Conservation (phyloP, 2,797 vertebrate species). For the Melanotaenia boesemani region DNA sequence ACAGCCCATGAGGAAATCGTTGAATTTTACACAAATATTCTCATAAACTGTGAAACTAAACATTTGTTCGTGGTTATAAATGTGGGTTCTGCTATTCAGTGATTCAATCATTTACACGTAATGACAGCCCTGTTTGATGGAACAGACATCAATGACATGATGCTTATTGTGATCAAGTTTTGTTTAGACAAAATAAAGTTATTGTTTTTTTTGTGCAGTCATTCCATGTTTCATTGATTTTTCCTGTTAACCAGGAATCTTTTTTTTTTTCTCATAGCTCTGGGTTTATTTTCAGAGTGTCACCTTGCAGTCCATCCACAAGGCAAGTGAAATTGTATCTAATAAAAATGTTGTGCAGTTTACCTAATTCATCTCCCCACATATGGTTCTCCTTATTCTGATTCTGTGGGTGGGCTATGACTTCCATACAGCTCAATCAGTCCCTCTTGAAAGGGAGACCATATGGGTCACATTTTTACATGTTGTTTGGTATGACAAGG, state of each 20-base stretch:
- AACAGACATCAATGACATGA: conserved; percentile 9
- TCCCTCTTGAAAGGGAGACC: conserved; percentile 74
- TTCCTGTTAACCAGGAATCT: conserved; percentile 59
- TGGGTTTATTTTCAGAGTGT: conserved; percentile 85
- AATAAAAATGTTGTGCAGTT: conserved; percentile 89
- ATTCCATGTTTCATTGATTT: conserved; percentile 52
- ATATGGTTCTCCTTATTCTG: conserved; percentile 84
- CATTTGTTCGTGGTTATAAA: conserved; percentile 30
- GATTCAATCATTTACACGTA: not conserved
- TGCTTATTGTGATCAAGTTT: conserved; percentile 25
- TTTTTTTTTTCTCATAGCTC: conserved; percentile 62
- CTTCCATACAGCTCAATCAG: conserved; percentile 84
- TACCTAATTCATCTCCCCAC: conserved; percentile 86
- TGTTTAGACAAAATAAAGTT: conserved; percentile 25
- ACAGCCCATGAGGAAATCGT: conserved; percentile 8
- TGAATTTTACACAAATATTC: conserved; percentile 31
- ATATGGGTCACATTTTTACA: conserved; percentile 85
- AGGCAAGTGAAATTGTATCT: conserved; percentile 84
- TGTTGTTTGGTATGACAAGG: conserved; percentile 82
- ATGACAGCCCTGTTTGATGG: not conserved
- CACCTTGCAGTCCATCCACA: conserved; percentile 83
- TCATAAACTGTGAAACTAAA: conserved; percentile 46
- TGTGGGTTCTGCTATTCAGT: not conserved
- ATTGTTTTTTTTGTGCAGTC: conserved; percentile 57
- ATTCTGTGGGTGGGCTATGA: conserved; percentile 83